phyloP scores from a whole-genome alignment of 1,140 invertebrate genomes.

The Panulirus ornatus region DNA sequence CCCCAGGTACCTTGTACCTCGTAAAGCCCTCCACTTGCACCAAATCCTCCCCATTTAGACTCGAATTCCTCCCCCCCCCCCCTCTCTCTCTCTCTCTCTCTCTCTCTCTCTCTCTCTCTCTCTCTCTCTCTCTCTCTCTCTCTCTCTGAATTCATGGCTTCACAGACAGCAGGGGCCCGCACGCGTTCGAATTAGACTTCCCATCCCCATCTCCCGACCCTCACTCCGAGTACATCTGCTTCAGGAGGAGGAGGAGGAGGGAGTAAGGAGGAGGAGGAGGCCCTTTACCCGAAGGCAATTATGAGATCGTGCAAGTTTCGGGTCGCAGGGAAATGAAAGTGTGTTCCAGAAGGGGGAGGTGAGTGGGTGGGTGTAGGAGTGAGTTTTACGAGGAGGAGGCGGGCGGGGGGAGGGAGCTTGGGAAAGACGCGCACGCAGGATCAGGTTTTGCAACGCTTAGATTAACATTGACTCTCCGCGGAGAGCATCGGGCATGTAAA shows the following conservation, averaged over 20 bases:
- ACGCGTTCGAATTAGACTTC: neutral
- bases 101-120: neutral
- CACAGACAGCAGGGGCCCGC: no score
- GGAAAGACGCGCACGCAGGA: no score
- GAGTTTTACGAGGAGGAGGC: neutral
- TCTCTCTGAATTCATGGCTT: neutral
- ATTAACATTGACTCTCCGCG: no score
- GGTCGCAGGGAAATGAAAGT: neutral
- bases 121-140: neutral
- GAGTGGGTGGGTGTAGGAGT: neutral
- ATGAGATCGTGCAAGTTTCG: neutral
- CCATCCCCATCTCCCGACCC: neutral
- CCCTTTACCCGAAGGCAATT: no score
- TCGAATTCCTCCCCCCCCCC: neutral
- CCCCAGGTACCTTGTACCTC: neutral
- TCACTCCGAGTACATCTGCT: neutral
- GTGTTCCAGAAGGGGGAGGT: neutral
- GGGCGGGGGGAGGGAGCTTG: no score
- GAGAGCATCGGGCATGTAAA: no score
- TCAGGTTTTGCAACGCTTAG: no score
- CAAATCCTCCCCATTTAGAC: neutral
- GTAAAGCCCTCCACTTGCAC: no score
- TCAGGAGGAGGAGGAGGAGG: neutral
- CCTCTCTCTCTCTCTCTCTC: neutral
- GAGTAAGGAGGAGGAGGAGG: neutral